Evolutionary conservation across 2,113 vertebrate species (phyloP).

Genomic region (Brevimyrus niger): DNA sequence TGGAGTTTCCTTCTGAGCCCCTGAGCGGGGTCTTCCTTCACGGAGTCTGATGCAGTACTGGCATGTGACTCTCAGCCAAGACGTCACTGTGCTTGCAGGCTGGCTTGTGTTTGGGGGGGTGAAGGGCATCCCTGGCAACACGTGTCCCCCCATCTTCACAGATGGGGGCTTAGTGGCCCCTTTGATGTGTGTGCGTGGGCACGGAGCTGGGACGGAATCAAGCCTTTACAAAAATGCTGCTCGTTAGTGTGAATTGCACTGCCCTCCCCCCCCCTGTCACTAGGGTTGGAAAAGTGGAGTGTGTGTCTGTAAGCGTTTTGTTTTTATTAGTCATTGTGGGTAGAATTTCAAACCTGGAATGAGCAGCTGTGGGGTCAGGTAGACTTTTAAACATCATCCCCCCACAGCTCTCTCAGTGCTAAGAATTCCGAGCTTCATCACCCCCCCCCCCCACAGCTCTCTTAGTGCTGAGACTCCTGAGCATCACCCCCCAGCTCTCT

Average conservation of each 20-base stretch:
- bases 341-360: too few species aligned
- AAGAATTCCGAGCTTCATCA: too few species aligned
- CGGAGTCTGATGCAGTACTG: background rate
- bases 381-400: too few species aligned
- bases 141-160: constrained; percentile 20
- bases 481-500: too few species aligned
- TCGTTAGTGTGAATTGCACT: background rate
- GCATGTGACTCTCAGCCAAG: background rate
- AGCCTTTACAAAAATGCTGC: background rate
- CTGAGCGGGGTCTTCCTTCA: background rate
- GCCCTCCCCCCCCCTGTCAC: background rate
- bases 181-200: background rate
- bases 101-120: background rate
- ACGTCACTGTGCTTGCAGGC: background rate
- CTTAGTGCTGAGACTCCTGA: background rate
- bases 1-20: background rate
- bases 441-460: background rate
- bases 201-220: background rate
- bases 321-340: too few species aligned
- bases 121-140: background rate
- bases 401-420: too few species aligned
- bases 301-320: too few species aligned
- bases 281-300: too few species aligned
- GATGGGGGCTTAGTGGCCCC: constrained; percentile 18
- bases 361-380: too few species aligned